Evolutionary conservation across 1,140 invertebrate species (phyloP).

Genomic region (Penaeus indicus): DNA sequence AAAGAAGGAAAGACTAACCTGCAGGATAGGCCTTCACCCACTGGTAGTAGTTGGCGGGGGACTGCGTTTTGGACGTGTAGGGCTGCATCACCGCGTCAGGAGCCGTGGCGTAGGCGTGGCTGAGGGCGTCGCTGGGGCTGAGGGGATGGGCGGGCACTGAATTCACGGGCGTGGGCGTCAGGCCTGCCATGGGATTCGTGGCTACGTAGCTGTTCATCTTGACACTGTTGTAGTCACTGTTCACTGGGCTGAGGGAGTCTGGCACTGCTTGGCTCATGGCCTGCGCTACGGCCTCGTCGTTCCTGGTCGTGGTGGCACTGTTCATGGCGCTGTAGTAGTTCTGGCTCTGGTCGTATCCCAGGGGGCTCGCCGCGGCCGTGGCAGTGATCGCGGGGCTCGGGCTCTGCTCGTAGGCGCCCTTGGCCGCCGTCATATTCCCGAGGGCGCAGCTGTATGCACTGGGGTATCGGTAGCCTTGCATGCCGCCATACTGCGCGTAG

Average conservation of each 20-base stretch:
- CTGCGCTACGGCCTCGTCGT: neutral
- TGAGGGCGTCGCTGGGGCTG: constrained; percentile 31
- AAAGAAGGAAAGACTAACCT: constrained; percentile 38
- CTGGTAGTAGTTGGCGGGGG: constrained; percentile 50
- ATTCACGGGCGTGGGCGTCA: constrained; percentile 26
- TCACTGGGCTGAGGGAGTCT: constrained; percentile 47
- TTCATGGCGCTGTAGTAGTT: constrained; percentile 36
- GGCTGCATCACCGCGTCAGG: constrained; percentile 46
- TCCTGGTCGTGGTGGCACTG: constrained; percentile 23
- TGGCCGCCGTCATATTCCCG: neutral
- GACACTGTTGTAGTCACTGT: constrained; percentile 54
- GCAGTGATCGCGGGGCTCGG: neutral
- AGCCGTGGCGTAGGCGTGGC: constrained; percentile 23
- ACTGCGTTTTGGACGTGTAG: constrained; percentile 58
- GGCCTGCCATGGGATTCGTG: constrained; percentile 16
- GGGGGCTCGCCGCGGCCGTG: neutral
- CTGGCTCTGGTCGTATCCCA: constrained; percentile 5
- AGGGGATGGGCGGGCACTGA: neutral
- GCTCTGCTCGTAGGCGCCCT: constrained; percentile 34
- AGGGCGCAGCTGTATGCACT: neutral
- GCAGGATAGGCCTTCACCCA: constrained; percentile 58
- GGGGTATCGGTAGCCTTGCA: constrained; percentile 44
- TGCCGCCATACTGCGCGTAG: constrained; percentile 43
- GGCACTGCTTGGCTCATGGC: constrained; percentile 21
- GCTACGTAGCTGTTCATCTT: constrained; percentile 42